These are phyloP conservation scores for Drosophila anomalata DNA, from an alignment of 2,888 invertebrate genomes.

Conservation along the genomic window DNA sequence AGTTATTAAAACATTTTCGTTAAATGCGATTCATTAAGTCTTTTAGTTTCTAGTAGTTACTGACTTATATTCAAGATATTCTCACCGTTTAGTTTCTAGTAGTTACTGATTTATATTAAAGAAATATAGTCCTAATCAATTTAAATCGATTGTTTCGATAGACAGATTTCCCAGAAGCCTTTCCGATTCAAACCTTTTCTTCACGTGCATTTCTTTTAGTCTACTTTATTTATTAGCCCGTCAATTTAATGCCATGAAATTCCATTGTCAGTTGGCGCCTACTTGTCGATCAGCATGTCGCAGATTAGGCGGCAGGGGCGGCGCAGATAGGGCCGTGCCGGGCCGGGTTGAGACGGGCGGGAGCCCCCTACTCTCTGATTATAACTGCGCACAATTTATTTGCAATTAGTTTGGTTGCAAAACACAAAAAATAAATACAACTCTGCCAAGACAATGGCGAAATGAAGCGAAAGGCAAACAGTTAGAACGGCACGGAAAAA, in stretches of 20 bases:
- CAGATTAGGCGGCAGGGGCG: constrained; percentile 43
- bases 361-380: constrained; percentile 30
- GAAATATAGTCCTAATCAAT: too few relatives aligned
- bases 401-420: constrained; percentile 58
- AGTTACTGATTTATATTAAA: too few relatives aligned
- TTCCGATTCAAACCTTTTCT: background rate
- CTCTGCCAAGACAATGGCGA: constrained; percentile 53
- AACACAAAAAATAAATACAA: constrained; percentile 23
- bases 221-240: constrained; percentile 46
- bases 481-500: constrained; percentile 39
- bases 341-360: background rate
- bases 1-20: too few relatives aligned
- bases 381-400: constrained; percentile 63
- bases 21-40: too few relatives aligned
- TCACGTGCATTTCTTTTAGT: constrained; percentile 15
- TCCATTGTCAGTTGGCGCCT: constrained; percentile 57
- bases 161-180: background rate
- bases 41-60: too few relatives aligned
- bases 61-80: too few relatives aligned
- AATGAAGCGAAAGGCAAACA: constrained; percentile 50
- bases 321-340: constrained; percentile 3
- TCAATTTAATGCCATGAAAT: constrained; percentile 38
- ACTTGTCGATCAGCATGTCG: constrained; percentile 58
- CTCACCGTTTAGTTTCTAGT: background rate
- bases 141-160: too few relatives aligned